phyloP scores from a whole-genome alignment of 2,797 vertebrate genomes.

The Poecilia gillii region DNA sequence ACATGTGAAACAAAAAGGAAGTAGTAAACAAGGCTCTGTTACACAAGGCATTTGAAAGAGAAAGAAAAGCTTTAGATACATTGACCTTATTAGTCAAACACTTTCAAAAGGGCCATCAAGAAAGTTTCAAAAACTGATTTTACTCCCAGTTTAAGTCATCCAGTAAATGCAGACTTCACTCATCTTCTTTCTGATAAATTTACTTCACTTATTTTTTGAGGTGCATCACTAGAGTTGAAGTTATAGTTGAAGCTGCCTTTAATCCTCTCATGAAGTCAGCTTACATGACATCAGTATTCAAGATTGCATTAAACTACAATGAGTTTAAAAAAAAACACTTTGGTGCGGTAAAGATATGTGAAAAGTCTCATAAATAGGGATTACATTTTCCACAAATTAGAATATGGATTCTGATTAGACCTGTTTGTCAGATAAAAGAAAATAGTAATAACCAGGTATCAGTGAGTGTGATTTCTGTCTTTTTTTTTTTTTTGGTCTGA shows the following conservation, averaged over 20 bases:
- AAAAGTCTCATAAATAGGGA: neutral
- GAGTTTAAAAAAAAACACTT: neutral
- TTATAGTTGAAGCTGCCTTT: neutral
- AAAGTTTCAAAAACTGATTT: neutral
- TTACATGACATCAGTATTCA: neutral
- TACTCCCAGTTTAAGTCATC: neutral
- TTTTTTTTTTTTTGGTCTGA: neutral
- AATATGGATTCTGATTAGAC: neutral
- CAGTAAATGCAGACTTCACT: neutral
- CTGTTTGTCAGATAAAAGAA: neutral
- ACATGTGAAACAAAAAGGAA: constrained; percentile 20
- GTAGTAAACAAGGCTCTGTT: neutral
- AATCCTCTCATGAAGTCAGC: neutral
- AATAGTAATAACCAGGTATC: neutral
- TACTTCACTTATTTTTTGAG: neutral
- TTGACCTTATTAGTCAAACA: neutral
- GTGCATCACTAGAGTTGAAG: neutral
- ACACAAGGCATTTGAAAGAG: constrained; percentile 6
- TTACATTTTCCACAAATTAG: neutral
- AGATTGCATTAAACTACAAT: neutral
- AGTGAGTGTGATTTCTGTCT: no score
- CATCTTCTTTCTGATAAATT: neutral
- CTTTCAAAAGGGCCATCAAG: neutral
- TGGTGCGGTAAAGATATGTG: neutral
- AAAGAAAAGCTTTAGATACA: neutral